Conservation (phyloP, 2,113 vertebrate genomes). For the Pluvianellus socialis region DNA sequence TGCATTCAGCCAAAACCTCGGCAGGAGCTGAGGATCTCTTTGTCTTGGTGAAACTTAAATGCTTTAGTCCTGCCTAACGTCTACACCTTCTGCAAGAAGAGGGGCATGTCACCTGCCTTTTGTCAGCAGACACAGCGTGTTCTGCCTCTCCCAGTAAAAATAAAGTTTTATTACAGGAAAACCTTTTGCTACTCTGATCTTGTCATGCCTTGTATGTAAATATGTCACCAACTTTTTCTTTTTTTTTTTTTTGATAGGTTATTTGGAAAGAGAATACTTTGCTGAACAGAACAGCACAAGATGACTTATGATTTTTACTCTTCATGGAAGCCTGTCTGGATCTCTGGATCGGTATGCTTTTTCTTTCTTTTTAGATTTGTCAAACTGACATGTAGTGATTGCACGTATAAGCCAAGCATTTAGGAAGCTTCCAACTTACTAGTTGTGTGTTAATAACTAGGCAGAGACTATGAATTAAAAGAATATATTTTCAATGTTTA, state of each 20-base stretch:
- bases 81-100: neutral
- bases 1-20: no score
- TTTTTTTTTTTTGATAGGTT: neutral
- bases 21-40: neutral
- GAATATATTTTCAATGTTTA: neutral
- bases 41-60: neutral
- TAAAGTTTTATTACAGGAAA: neutral
- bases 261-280: neutral
- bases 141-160: neutral
- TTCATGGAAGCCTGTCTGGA: constrained; percentile 1
- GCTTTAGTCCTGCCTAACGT: neutral
- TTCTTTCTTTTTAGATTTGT: neutral
- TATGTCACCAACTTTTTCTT: neutral
- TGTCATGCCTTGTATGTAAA: neutral
- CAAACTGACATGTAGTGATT: neutral
- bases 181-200: neutral
- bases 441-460: neutral
- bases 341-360: constrained; percentile 15
- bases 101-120: neutral
- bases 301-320: constrained; percentile 13
- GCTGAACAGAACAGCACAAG: constrained; percentile 31
- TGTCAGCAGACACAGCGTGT: neutral
- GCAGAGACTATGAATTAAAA: neutral
- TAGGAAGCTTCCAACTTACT: neutral
- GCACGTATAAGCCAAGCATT: neutral